Base-by-base conservation (phyloP, 2,888 invertebrate genomes). In the Cantharis rustica region DNA sequence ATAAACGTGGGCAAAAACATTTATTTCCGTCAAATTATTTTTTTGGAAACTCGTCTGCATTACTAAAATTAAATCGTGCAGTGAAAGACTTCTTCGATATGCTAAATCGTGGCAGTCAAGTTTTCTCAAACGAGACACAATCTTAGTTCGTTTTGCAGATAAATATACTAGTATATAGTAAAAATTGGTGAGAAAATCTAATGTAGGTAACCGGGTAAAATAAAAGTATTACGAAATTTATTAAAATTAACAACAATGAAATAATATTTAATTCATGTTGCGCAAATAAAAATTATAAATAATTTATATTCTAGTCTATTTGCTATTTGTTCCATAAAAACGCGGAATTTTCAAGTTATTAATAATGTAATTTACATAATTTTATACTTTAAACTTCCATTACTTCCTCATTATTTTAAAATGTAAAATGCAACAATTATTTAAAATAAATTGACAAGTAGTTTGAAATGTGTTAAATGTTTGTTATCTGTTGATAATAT, bases 401-500 rank as follows among this genome's bases (percentile, higher is more conserved):
- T 31, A n/a, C 31, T 31, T 10, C n/a, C n/a, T n/a, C 31, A n/a
- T 13, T n/a, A n/a, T 31, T 31, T n/a, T 1, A n/a, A 47, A 47
- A 47, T n/a, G 10, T 47, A 47, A 47, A 47, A 47, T n/a, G 47
- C 47, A 47, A 7, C 47, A n/a, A 47, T n/a, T 47, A 47, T 47
- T 47, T 47, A 47, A 47, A 47, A 47, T 47, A 47, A 47, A 47
- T 47, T 47, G 47, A 47, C 47, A 47, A 47, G 47, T n/a, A n/a
- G 47, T 47, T 47, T n/a, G 47, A 47, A 47, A 47, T n/a, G 47
- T n/a, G 47, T 47, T 47, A 66, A 66, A 66, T 17, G 64, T 66
- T 66, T 66, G 64, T 66, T 23, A 66, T 66, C 64, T 66, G 23
- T 23, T 66, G 9, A 66, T 66, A 66, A 66, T 66, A 66, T 66